These are phyloP conservation scores for Dolichomitus sp. DNA, from an alignment of 2,888 invertebrate genomes.

Conservation along the genomic window DNA sequence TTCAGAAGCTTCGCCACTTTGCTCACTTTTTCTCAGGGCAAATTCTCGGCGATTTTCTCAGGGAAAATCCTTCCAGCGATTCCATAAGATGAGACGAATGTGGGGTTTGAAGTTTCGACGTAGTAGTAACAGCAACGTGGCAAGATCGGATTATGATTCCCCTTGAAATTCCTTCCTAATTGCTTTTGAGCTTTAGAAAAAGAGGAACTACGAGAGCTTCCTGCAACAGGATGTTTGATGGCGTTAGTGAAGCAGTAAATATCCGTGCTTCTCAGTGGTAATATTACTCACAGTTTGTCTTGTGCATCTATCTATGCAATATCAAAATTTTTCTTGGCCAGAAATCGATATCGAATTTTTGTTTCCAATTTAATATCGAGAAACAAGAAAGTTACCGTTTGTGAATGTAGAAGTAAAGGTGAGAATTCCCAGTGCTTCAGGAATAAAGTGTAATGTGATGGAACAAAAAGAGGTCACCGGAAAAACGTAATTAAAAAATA, in stretches of 20 bases:
- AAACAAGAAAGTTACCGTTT: too few relatives aligned
- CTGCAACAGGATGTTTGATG: conserved; percentile 32
- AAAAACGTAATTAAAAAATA: too few relatives aligned
- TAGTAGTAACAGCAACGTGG: conserved; percentile 12
- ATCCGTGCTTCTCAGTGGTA: conserved; percentile 36
- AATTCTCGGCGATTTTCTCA: conserved; percentile 22
- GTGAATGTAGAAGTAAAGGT: too few relatives aligned
- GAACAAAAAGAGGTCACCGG: too few relatives aligned
- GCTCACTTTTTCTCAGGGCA: not conserved
- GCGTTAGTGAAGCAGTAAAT: conserved; percentile 48
- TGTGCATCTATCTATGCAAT: too few relatives aligned
- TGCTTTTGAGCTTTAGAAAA: conserved; percentile 13
- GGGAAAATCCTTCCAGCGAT: conserved; percentile 43
- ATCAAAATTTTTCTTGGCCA: too few relatives aligned
- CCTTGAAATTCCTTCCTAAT: conserved; percentile 57
- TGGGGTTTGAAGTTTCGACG: conserved; percentile 40
- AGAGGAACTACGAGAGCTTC: not conserved
- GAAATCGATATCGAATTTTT: too few relatives aligned
- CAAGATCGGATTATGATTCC: conserved; percentile 52
- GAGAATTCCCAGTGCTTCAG: too few relatives aligned
- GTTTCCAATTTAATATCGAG: too few relatives aligned
- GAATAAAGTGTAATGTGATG: too few relatives aligned
- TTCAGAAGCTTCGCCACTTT: conserved; percentile 6
- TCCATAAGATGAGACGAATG: conserved; percentile 38
- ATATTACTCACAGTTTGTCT: too few relatives aligned